These are phyloP conservation scores for Spheniscus humboldti DNA, from an alignment of 2,797 vertebrate genomes.

Conservation along the genomic window DNA sequence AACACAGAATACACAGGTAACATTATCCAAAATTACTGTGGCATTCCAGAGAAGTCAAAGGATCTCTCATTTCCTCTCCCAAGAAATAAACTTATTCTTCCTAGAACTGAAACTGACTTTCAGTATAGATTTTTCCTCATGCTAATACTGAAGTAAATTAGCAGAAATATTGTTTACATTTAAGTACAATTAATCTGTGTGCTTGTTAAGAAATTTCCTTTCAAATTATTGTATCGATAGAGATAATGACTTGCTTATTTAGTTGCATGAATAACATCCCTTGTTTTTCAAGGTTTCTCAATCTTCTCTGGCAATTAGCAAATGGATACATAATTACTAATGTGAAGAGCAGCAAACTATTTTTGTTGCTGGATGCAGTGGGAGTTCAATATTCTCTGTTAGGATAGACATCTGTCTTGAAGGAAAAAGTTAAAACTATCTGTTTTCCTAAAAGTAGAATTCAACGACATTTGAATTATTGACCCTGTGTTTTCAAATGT, in stretches of 20 bases:
- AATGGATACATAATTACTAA: neutral
- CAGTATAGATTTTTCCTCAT: neutral
- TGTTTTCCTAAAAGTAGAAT: neutral
- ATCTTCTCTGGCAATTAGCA: neutral
- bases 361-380: neutral
- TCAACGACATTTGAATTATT: neutral
- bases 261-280: neutral
- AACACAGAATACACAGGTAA: neutral
- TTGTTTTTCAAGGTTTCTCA: neutral
- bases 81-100: neutral
- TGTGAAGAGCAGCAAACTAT: neutral
- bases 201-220: neutral
- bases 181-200: neutral
- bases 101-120: neutral
- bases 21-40: neutral
- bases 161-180: neutral
- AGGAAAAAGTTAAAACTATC: neutral
- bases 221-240: neutral
- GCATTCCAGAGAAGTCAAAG: neutral
- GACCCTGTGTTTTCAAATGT: neutral
- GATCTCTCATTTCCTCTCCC: neutral
- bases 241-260: neutral
- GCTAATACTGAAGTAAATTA: neutral
- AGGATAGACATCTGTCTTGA: neutral
- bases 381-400: neutral